Conservation (phyloP, 1,140 invertebrate species). For the Neodiprion fabricii region DNA sequence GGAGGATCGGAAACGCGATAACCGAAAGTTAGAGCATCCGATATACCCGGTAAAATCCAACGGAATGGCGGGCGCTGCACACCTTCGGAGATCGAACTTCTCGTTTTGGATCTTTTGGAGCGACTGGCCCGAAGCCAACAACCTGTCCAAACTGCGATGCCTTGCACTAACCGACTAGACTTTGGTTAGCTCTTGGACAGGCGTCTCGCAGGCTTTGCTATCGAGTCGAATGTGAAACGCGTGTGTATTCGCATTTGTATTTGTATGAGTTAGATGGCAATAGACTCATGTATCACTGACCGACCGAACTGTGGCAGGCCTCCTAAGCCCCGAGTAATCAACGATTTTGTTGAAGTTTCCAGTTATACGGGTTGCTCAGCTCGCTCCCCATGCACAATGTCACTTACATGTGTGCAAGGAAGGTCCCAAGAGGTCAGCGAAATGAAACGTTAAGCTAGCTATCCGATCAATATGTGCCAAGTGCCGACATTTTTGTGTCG, state of each 20-base stretch:
- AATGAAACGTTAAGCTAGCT: background rate
- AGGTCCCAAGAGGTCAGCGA: background rate
- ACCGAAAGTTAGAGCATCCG: background rate
- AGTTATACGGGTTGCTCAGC: conserved; percentile 1
- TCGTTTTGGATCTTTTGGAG: background rate
- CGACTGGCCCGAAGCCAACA: background rate
- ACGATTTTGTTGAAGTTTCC: conserved; percentile 7
- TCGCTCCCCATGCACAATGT: background rate
- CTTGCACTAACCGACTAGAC: background rate
- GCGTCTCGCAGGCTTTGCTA: background rate
- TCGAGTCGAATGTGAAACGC: background rate
- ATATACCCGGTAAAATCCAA: background rate
- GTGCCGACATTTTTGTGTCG: too few relatives aligned
- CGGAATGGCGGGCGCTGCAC: background rate
- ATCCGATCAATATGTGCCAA: background rate
- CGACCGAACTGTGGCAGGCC: background rate
- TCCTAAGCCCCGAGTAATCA: background rate
- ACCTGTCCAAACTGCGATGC: background rate
- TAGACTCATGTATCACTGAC: background rate
- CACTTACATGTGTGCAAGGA: background rate
- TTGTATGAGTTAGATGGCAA: too few relatives aligned
- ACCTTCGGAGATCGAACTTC: background rate
- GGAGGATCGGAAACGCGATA: too few relatives aligned
- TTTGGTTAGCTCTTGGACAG: background rate
- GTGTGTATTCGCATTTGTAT: too few relatives aligned